Evolutionary conservation across 2,888 invertebrate species (phyloP).

Genomic region (Hyppa rectilinea): DNA sequence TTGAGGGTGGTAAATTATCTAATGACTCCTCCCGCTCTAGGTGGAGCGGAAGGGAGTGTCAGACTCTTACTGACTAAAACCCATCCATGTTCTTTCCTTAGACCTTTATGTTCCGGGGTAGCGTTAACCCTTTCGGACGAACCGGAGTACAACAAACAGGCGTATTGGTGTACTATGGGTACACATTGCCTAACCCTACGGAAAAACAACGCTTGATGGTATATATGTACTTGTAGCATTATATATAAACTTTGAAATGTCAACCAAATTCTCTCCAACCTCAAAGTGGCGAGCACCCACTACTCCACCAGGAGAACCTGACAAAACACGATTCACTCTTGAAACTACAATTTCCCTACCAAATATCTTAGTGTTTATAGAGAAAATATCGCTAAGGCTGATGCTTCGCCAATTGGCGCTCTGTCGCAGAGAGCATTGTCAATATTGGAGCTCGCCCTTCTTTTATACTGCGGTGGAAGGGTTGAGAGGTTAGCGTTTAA

Average conservation of each 20-base stretch:
- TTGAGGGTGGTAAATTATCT: no score
- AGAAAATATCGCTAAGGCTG: conserved; percentile 76
- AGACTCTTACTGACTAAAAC: no score
- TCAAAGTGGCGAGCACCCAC: conserved; percentile 21
- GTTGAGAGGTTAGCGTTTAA: conserved; percentile 57
- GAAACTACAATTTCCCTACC: conserved; percentile 75
- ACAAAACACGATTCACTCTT: conserved; percentile 58
- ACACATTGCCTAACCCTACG: no score
- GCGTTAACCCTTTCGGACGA: no score
- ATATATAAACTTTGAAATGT: conserved; percentile 12
- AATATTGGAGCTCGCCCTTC: conserved; percentile 78
- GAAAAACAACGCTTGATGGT: no score
- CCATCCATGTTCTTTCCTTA: no score
- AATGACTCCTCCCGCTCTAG: no score
- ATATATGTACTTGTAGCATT: no score
- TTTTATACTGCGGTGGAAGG: conserved; percentile 52
- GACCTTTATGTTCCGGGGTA: no score
- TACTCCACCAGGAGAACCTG: conserved; percentile 47
- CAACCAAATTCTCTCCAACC: conserved; percentile 13
- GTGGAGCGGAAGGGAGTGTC: no score
- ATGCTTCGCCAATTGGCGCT: conserved; percentile 78
- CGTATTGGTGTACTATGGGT: no score
- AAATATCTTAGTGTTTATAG: conserved; percentile 76
- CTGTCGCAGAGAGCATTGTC: conserved; percentile 82
- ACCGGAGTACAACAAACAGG: no score